Base-by-base conservation (phyloP, 2,888 invertebrate species). In the Coelinius sp. region DNA sequence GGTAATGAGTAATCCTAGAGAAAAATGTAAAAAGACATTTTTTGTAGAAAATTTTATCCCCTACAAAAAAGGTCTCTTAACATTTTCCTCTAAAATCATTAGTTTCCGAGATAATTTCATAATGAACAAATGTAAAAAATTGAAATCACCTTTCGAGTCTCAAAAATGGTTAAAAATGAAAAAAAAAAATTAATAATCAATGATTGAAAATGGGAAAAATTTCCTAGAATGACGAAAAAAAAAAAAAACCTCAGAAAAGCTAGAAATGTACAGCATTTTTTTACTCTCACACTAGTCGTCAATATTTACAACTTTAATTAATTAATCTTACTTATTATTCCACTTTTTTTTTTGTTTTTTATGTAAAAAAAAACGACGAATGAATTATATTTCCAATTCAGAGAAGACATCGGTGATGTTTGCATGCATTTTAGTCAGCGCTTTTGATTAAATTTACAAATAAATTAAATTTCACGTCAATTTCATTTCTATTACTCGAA, bases 231-330 rank as follows among this genome's bases (percentile, higher is more conserved):
- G n/a, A 31, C n/a, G n/a, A n/a, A n/a, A n/a, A n/a, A 31, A 31
- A 49, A 14, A 35, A 35, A 59, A 69, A 25, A 17, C 22, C 22
- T 63, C 41, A 41, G 27, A 14, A 59, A 69, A 62, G 69, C 62
- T 69, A 49, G 7, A 69, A 69, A 69, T 69, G 31, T 68, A 69
- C 62, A 69, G 62, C 62, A 69, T 62, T n/a, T n/a, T n/a, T n/a
- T 49, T 49, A 31, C 24, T 49, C 56, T 53, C 24, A 7, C 49
- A 12, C 41, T 27, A 35, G 12, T 25, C 24, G n/a, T 56, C 22
- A 56, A 56, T 69, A 69, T 69, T 62, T 69, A 69, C 69, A 69
- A 69, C 31, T 68, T 53, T 10, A 41, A 68, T 68, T 56, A 41
- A 59, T 68, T 25, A 52, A 49, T 20, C 6, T 17, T 49, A 31